Evolutionary conservation across 2,113 vertebrate genomes (phyloP).

Genomic region (Marmota flaviventris): DNA sequence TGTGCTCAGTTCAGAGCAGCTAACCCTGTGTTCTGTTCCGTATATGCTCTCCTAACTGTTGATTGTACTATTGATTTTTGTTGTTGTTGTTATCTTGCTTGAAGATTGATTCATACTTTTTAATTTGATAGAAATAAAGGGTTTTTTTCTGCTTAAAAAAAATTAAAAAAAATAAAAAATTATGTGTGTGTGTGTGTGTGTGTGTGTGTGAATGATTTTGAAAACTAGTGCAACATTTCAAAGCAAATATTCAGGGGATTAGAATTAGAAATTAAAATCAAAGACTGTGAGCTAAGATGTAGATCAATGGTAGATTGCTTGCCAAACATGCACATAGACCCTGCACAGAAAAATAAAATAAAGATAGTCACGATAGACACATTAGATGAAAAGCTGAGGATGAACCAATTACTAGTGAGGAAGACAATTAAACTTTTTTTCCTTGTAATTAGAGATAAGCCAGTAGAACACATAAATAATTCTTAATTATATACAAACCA

Average conservation of each 20-base stretch:
- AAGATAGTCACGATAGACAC: constrained; percentile 15
- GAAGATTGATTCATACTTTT: too few relatives aligned
- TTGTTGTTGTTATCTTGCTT: too few relatives aligned
- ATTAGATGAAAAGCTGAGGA: not conserved
- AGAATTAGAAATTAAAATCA: constrained; percentile 40
- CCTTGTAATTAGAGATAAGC: not conserved
- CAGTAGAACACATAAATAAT: not conserved
- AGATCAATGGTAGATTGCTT: not conserved
- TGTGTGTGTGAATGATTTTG: too few relatives aligned
- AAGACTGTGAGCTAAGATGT: not conserved
- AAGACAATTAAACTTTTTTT: not conserved
- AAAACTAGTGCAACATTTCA: constrained; percentile 33
- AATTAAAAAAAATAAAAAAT: too few relatives aligned
- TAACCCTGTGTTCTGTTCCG: too few relatives aligned
- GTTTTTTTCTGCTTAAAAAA: too few relatives aligned
- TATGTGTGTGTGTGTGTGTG: too few relatives aligned
- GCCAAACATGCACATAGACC: not conserved
- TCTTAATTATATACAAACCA: constrained; percentile 60
- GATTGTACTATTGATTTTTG: too few relatives aligned
- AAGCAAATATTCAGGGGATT: not conserved
- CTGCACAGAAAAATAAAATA: not conserved
- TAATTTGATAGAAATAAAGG: too few relatives aligned
- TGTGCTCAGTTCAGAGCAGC: too few relatives aligned
- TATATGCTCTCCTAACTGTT: too few relatives aligned
- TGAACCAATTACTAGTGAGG: not conserved